phyloP scores from a whole-genome alignment of 2,113 vertebrate species.

The Epinephelus fuscoguttatus region DNA sequence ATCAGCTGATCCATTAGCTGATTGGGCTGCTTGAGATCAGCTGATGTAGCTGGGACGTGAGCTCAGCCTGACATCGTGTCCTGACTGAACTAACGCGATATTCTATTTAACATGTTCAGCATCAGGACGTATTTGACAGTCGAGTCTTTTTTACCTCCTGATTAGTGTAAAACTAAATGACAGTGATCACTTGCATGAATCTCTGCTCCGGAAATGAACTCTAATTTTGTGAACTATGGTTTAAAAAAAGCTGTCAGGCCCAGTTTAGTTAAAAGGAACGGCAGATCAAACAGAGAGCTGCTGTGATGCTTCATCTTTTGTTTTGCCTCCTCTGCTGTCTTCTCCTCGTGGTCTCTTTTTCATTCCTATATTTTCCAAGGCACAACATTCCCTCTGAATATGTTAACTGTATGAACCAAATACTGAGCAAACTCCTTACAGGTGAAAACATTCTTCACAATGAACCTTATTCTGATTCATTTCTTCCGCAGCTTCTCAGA shows the following conservation, averaged over 20 bases:
- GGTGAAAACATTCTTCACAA: too few species aligned
- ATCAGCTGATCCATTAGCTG: too few species aligned
- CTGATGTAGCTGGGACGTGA: too few species aligned
- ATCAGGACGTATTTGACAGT: neutral
- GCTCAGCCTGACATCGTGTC: too few species aligned
- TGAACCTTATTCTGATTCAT: neutral
- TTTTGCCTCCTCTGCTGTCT: neutral
- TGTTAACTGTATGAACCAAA: too few species aligned
- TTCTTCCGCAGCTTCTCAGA: neutral
- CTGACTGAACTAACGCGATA: too few species aligned
- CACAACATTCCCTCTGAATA: neutral
- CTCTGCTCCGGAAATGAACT: neutral
- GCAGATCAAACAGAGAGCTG: conserved; percentile 29
- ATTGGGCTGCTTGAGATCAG: too few species aligned
- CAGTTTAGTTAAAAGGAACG: conserved; percentile 8
- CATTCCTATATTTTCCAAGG: conserved; percentile 38
- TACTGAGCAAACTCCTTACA: too few species aligned
- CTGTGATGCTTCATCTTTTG: conserved; percentile 9
- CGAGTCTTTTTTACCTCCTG: neutral
- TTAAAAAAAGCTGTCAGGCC: neutral
- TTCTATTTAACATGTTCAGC: too few species aligned
- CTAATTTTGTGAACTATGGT: conserved; percentile 4
- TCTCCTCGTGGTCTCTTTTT: neutral
- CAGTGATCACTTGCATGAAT: neutral
- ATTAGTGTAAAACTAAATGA: neutral